Conservation (phyloP, 2,888 invertebrate genomes). For the Pyrrhia umbra region DNA sequence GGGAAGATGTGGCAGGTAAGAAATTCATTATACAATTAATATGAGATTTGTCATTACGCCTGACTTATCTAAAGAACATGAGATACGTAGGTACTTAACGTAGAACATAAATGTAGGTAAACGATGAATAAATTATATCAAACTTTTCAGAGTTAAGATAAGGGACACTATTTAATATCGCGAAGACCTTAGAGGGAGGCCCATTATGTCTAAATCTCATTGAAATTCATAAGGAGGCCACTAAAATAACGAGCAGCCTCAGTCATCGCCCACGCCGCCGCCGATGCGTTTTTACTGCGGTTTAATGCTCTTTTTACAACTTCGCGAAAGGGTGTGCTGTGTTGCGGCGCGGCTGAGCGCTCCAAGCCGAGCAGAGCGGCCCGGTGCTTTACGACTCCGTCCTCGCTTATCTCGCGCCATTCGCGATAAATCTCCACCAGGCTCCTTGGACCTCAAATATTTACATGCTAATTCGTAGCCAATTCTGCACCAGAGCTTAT, state of each 20-base stretch:
- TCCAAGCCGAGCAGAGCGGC: conserved; percentile 59
- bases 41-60: not conserved
- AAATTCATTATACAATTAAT: not conserved
- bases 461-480: conserved; percentile 90
- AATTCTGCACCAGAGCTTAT: conserved; percentile 89
- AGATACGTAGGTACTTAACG: conserved; percentile 40
- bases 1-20: conserved; percentile 73
- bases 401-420: conserved; percentile 86
- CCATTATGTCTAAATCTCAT: conserved; percentile 83
- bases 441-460: conserved; percentile 89
- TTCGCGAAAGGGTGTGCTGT: conserved; percentile 87
- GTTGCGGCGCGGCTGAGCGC: conserved; percentile 66
- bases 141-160: conserved; percentile 60
- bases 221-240: conserved; percentile 89
- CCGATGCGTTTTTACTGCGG: conserved; percentile 89
- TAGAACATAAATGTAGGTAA: conserved; percentile 45
- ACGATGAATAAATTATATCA: conserved; percentile 55
- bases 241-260: conserved; percentile 84
- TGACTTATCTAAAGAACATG: conserved; percentile 12
- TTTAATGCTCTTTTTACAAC: conserved; percentile 90
- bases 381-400: conserved; percentile 86
- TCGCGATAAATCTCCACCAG: conserved; percentile 88
- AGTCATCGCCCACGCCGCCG: conserved; percentile 72
- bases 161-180: conserved; percentile 71
- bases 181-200: conserved; percentile 70